Base-by-base conservation (phyloP, 1,140 invertebrate species). In the Drosophila tani region DNA sequence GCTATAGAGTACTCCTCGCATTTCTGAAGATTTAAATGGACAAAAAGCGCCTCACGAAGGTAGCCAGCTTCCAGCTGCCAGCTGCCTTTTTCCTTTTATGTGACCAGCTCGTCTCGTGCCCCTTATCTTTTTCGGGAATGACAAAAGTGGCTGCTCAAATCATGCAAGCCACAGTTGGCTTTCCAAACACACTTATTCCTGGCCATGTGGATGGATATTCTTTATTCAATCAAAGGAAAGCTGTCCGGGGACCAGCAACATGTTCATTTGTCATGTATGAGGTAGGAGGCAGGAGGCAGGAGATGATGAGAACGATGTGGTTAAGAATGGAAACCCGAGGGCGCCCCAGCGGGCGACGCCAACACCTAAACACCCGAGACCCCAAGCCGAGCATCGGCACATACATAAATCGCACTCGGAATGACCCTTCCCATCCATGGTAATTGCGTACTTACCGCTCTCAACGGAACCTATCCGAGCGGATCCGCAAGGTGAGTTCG, bases 401-500 rank as follows among this genome's bases (percentile, higher is more conserved):
- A 66, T n/a, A 46, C 75, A 77, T 77, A 77, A 77, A 77, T 77
- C 75, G 49, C 56, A 17, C 21, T 51, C 55, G 41, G 46, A 62
- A 60, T 78, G 75, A 78, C 75, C 75, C 75, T 68, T 62, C 43
- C 29, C 29, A 38, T 45, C 56, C 56, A 46, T 69, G 65, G 75
- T 78, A 78, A 78, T 78, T 78, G 75, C 64, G 75, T 78, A 78
- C 75, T 78, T 78, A 78, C 73, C 73, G 74, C 75, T 67, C 74
- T 58, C 73, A 67, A 55, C 63, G 67, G 63, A 70, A 70, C 67
- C 67, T 74, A 47, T 55, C 38, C 67, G 9, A 55, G 29, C 11
- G 29, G 27, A 32, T 38, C 75, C 24, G 50, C 46, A 62, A 69
- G 75, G 64, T 78, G 74, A 69, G 68, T 78, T 78, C 74, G 64